Conservation (phyloP, 92 coral and sea anemone species). For the Isaurus tuberculatus region DNA sequence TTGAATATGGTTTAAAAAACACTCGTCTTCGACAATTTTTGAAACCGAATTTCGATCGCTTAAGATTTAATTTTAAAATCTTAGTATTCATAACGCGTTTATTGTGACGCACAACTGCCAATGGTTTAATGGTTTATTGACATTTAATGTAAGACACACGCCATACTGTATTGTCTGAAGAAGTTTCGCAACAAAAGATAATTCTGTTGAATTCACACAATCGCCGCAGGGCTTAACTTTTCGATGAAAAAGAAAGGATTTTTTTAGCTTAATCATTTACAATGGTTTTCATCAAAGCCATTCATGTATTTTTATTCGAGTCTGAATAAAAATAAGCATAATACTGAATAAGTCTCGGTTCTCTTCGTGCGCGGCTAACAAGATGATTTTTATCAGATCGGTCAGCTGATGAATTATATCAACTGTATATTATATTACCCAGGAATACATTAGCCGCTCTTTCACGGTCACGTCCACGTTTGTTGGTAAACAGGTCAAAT, state of each 20-base stretch:
- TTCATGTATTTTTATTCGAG: neutral
- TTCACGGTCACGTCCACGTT: neutral
- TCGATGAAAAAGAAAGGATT: neutral
- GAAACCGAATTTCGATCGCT: neutral
- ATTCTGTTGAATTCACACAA: neutral
- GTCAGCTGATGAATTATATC: constrained; percentile 13
- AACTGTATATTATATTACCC: neutral
- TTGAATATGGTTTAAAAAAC: neutral
- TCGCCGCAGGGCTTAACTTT: neutral
- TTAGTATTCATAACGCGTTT: neutral
- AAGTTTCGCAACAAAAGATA: constrained; percentile 34
- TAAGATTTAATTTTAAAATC: neutral
- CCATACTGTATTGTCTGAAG: constrained; percentile 24
- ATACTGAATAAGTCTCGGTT: neutral
- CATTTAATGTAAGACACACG: constrained; percentile 1
- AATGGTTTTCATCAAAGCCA: neutral
- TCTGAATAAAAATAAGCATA: neutral
- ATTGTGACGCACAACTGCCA: constrained; percentile 6
- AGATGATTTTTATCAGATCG: neutral
- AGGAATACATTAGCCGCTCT: neutral
- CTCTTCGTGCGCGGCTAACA: no score
- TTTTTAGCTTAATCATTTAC: neutral
- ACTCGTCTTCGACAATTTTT: neutral
- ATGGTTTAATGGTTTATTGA: constrained; percentile 6
- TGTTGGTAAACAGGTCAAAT: neutral